Percentiles rank a stretch among this genome's conserved stretches.
Conservation (phyloP, 1,140 invertebrate species). For the Oedothorax gibbosus region DNA sequence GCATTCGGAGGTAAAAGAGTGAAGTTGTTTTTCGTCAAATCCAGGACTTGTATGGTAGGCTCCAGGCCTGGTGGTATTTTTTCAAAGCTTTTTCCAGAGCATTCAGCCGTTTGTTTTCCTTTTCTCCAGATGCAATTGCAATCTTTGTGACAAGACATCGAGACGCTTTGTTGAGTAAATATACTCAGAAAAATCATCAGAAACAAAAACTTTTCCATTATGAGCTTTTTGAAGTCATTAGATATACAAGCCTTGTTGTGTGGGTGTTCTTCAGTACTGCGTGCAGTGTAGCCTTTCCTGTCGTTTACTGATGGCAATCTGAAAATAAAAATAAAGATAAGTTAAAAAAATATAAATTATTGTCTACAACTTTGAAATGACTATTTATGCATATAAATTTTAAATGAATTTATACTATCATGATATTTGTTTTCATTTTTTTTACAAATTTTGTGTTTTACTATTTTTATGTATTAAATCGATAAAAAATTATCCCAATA, state of each 20-base stretch:
- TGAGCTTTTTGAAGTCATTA: constrained; percentile 20
- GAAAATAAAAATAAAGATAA: not conserved
- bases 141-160: constrained; percentile 75
- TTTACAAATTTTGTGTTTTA: no score
- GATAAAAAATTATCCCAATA: no score
- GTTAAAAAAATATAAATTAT: no score
- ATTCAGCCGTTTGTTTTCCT: constrained; percentile 90
- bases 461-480: no score
- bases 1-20: constrained; percentile 80
- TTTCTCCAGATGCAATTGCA: constrained; percentile 92
- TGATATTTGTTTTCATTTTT: no score
- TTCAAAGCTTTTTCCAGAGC: constrained; percentile 79
- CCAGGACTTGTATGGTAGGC: constrained; percentile 88
- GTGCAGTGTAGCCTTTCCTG: not conserved
- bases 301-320: not conserved
- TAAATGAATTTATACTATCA: no score
- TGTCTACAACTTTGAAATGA: no score
- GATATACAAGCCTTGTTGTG: not conserved
- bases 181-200: constrained; percentile 36
- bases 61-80: constrained; percentile 82
- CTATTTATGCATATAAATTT: no score
- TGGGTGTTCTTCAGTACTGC: not conserved
- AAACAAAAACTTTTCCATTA: constrained; percentile 48
- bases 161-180: constrained; percentile 30
- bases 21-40: constrained; percentile 84